A percentile compares a stretch with the other conserved stretches of the same genome.
Conservation (phyloP, 2,113 vertebrate species). For the Neodon shergylaensis region DNA sequence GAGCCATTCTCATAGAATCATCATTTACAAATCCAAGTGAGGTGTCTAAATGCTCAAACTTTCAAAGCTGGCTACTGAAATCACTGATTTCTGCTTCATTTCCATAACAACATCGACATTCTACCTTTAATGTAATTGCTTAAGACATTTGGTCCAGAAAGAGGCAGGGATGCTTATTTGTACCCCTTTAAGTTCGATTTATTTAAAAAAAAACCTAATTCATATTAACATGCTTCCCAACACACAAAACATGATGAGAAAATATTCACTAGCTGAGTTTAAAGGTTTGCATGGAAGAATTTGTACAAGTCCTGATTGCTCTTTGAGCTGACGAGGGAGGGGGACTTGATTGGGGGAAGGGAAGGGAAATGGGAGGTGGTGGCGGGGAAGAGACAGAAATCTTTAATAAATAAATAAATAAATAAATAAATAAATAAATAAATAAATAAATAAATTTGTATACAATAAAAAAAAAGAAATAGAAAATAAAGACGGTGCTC, state of each 20-base stretch:
- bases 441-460: too few species aligned
- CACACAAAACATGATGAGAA: neutral
- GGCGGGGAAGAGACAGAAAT: too few species aligned
- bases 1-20: neutral
- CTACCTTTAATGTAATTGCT: conserved; percentile 50
- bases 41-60: neutral
- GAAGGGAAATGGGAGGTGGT: too few species aligned
- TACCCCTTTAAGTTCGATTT: conserved; percentile 26
- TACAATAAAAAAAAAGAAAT: too few species aligned
- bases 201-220: conserved; percentile 36
- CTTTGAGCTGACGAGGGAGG: too few species aligned
- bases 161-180: neutral
- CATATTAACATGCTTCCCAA: conserved; percentile 43
- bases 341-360: too few species aligned
- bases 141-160: neutral
- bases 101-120: neutral
- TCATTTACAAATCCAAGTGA: neutral
- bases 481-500: neutral
- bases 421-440: too few species aligned
- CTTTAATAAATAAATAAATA: too few species aligned
- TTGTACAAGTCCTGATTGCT: too few species aligned
- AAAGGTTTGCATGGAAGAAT: neutral
- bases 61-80: neutral
- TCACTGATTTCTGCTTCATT: conserved; percentile 56
- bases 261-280: neutral